phyloP scores from a whole-genome alignment of 2,797 vertebrate species.

The Gymnoscopelus microlampas region DNA sequence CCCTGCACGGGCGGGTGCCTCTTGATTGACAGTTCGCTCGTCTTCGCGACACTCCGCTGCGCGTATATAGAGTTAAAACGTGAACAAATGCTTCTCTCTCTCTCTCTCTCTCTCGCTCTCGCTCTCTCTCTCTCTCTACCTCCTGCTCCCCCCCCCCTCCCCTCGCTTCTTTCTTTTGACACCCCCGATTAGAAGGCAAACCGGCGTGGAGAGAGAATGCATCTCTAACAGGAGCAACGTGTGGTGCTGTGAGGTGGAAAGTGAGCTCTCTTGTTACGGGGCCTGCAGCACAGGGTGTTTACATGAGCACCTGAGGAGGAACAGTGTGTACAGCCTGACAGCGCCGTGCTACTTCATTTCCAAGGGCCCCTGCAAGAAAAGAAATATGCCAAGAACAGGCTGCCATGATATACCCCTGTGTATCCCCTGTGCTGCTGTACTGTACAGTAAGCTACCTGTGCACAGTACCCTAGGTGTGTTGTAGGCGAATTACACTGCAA shows the following conservation, averaged over 20 bases:
- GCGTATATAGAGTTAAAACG: conserved; percentile 54
- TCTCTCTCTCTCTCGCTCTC: conserved; percentile 18
- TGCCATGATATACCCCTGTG: conserved; percentile 18
- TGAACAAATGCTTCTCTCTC: conserved; percentile 41
- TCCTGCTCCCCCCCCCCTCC: neutral
- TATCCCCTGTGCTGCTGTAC: neutral
- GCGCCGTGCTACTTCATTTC: conserved; percentile 40
- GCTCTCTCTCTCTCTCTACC: conserved; percentile 22
- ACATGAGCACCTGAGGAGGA: conserved; percentile 69
- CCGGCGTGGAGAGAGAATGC: conserved; percentile 59
- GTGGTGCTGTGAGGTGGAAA: conserved; percentile 68
- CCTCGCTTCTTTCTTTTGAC: conserved; percentile 59
- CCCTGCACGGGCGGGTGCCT: conserved; percentile 57
- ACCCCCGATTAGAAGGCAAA: conserved; percentile 67
- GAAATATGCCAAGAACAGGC: conserved; percentile 12
- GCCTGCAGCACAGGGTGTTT: conserved; percentile 59
- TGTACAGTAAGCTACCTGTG: conserved; percentile 4
- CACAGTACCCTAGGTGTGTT: neutral
- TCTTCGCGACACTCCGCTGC: conserved; percentile 65
- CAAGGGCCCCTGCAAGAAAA: conserved; percentile 11
- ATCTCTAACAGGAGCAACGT: conserved; percentile 61
- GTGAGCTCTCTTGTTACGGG: conserved; percentile 70
- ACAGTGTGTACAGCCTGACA: conserved; percentile 60
- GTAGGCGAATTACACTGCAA: conserved; percentile 5
- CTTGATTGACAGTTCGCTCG: conserved; percentile 67